Evolutionary conservation across 2,113 vertebrate genomes (phyloP), one percentile per base, ranked within the genome.

Genomic region (Albula glossodonta): DNA sequence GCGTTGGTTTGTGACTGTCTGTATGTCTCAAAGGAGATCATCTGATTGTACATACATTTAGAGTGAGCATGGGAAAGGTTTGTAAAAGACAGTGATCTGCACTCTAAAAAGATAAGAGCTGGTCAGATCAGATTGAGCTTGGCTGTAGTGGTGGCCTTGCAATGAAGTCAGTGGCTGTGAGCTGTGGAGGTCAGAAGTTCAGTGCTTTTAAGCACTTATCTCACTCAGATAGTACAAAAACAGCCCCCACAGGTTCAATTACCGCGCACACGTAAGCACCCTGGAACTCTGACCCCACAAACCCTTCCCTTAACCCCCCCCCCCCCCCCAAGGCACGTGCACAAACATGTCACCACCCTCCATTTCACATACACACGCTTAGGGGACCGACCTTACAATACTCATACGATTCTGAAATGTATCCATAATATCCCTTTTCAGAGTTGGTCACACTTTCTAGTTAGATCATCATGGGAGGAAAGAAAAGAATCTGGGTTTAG

Each of bases 121-220:
- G 53, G 53, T 12, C 53, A 56, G 53, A 56, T 66, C 60, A 66
- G 60, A 66, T 74, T 74, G 10, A 77, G 50, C 19, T 77, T 6
- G 41, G 6, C 48, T 66, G 10, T 51, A 31, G 41, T 41, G 82
- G 41, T 83, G 57, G 51, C 17, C 17, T 66, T 22, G 60, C 3
- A 19, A 22, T 66, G 60, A 15, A 66, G 1, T 2, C 60, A 7
- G 60, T 22, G 60, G 17, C 60, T 66, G 15, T 66, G 17, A 5
- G 60, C 82, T 83, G 82, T 60, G 8, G 57, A 83, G 25, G 82
- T 66, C 82, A 70, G 56, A 83, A 70, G 57, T 50, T 66, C 15
- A 83, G 57, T 60, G 56, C 81, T 57, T 48, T 48, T 82, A 41
- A 82, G 51, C 53, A n/a, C 70, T 74, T 74, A 74, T 31, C 70